These are phyloP conservation scores for Ptychobarbus kaznakovi DNA, from an alignment of 2,797 vertebrate species.

Conservation along the genomic window DNA sequence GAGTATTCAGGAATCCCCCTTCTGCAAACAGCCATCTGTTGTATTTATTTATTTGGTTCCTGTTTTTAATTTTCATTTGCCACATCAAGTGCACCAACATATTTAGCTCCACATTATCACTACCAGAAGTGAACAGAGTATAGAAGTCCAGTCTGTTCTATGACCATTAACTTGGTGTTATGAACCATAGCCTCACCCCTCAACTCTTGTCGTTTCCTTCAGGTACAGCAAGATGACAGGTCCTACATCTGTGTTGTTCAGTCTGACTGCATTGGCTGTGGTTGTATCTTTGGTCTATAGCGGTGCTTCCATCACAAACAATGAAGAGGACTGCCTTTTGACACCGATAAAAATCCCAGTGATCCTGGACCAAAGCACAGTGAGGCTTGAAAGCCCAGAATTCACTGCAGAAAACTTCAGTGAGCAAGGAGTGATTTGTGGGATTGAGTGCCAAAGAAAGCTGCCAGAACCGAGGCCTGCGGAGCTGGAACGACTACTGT, in stretches of 20 bases:
- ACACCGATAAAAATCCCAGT: constrained; percentile 78
- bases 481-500: constrained; percentile 84
- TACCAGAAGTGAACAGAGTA: neutral
- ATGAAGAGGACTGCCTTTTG: constrained; percentile 74
- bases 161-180: neutral
- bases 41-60: neutral
- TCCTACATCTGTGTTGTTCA: constrained; percentile 73
- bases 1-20: neutral
- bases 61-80: neutral
- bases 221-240: constrained; percentile 28
- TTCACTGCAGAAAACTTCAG: constrained; percentile 72
- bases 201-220: neutral
- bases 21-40: neutral
- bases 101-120: neutral
- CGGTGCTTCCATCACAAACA: constrained; percentile 54
- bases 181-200: neutral
- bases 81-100: neutral
- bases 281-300: constrained; percentile 53
- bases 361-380: constrained; percentile 79
- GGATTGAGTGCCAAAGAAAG: constrained; percentile 86
- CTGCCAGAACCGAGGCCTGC: constrained; percentile 72
- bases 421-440: constrained; percentile 74
- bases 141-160: neutral
- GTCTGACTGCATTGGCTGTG: constrained; percentile 68
- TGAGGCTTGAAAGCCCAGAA: constrained; percentile 74